A percentile compares a stretch with the other conserved stretches of the same genome.
Evolutionary conservation across 2,888 invertebrate species (phyloP).

Genomic region (Hedya salicella): DNA sequence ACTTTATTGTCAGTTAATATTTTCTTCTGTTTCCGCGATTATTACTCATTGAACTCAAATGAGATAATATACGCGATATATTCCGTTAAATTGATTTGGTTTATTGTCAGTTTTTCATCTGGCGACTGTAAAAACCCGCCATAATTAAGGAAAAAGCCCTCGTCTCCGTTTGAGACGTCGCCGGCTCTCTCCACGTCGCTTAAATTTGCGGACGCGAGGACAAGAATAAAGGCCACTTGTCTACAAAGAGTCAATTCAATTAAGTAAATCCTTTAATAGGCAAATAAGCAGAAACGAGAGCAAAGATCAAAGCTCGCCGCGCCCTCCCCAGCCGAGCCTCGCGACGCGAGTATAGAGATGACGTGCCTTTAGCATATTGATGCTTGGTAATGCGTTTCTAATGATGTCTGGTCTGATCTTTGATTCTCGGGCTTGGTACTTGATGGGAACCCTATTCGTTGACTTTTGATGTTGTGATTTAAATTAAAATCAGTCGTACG

Average conservation of each 20-base stretch:
- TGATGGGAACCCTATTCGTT: neutral
- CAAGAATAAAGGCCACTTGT: conserved; percentile 40
- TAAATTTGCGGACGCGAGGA: neutral
- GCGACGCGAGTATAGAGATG: neutral
- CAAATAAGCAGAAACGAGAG: conserved; percentile 71
- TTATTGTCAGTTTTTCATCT: neutral
- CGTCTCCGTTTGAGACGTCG: conserved; percentile 9
- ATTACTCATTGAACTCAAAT: too few species aligned
- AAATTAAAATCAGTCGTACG: conserved; percentile 5
- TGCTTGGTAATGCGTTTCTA: conserved; percentile 17
- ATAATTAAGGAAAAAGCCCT: neutral
- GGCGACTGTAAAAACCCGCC: neutral
- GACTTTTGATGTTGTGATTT: conserved; percentile 15
- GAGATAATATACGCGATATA: too few species aligned
- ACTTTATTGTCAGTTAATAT: too few species aligned
- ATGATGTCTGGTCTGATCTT: conserved; percentile 20
- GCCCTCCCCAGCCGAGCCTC: conserved; percentile 40
- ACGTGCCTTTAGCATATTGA: conserved; percentile 30
- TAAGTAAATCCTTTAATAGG: conserved; percentile 65
- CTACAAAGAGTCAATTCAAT: conserved; percentile 60
- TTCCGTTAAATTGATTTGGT: too few species aligned
- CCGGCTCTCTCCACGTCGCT: neutral
- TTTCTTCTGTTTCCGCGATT: too few species aligned
- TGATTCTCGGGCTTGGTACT: conserved; percentile 11
- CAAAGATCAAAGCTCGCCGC: conserved; percentile 59